phyloP scores from a whole-genome alignment of 2,113 vertebrate species.

The Arvicanthis niloticus region DNA sequence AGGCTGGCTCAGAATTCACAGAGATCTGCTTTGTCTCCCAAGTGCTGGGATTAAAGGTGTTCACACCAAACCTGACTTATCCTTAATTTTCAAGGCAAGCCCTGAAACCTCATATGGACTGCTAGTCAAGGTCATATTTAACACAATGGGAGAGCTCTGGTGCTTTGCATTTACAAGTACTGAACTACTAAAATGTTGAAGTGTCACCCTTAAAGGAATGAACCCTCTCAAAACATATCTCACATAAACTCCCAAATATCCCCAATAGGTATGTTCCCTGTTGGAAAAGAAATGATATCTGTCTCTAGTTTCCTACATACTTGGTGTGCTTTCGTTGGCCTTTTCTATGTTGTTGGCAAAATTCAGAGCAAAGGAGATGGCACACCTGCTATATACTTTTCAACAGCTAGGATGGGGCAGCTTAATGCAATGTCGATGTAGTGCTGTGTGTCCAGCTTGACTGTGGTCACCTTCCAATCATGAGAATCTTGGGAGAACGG shows the following conservation, averaged over 20 bases:
- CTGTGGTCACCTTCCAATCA: not conserved
- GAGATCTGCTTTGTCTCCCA: not conserved
- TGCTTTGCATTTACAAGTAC: not conserved
- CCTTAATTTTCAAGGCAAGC: not conserved
- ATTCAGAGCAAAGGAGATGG: not conserved
- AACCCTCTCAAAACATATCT: not conserved
- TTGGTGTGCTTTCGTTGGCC: not conserved
- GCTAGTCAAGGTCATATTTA: not conserved
- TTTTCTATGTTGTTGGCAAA: not conserved
- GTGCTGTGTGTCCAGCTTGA: not conserved
- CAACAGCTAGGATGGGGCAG: fast-evolving
- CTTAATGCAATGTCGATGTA: not conserved
- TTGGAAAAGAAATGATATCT: not conserved
- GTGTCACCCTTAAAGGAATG: not conserved
- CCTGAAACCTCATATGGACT: not conserved
- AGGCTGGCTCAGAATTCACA: not conserved
- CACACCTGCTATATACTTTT: not conserved
- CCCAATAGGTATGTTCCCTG: not conserved
- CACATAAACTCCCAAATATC: not conserved
- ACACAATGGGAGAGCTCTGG: not conserved
- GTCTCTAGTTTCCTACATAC: not conserved
- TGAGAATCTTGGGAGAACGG: not conserved
- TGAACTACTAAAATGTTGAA: constrained; percentile 15
- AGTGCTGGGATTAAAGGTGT: not conserved
- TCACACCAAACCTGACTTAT: not conserved